Evolutionary conservation across 2,797 vertebrate species (phyloP), one percentile per base, ranked within the genome.

Genomic region (Sparidentex hasta): DNA sequence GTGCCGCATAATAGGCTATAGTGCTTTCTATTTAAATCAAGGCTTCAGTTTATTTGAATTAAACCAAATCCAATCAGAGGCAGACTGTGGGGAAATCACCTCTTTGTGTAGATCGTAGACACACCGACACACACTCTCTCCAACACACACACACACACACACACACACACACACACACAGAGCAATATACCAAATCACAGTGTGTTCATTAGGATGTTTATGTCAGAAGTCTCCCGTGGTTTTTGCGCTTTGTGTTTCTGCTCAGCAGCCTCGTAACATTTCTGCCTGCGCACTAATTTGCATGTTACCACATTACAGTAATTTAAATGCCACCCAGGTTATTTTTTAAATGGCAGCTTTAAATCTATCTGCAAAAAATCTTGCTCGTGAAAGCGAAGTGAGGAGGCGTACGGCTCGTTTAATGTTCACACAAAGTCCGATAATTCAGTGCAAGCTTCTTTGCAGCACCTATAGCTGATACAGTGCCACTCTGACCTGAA

Each of bases 1-100:
- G 77, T 86, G 85, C 78, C 20, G 65, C 62, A 50, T 87, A 85
- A 91, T 76, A 70, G 78, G 73, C 80, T 83, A 48, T 63, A 87
- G 81, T 89, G 82, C 82, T 87, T 85, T 90, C 86, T 80, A 91
- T 92, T 93, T 88, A 90, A 90, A 87, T 92, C 87, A 90, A 88
- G 85, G 81, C 81, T 73, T 80, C 58, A 47, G 77, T 89, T 85
- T 83, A 85, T 92, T 90, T 90, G 87, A 91, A 90, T 93, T 90
- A 90, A 87, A 91, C 65, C 65, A 86, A 90, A 91, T 93, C 88
- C 86, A 91, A 91, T 93, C 85, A 88, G 77, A 66, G 41, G 48
- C 17, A 47, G 80, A 81, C 89, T 87, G 74, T 70, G 20, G 84
- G 89, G 87, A 91, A 90, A 91, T 90, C 87, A 88, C 73, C 80